Conservation (phyloP, 2,797 vertebrate species). For the Aeoliscus strigatus region DNA sequence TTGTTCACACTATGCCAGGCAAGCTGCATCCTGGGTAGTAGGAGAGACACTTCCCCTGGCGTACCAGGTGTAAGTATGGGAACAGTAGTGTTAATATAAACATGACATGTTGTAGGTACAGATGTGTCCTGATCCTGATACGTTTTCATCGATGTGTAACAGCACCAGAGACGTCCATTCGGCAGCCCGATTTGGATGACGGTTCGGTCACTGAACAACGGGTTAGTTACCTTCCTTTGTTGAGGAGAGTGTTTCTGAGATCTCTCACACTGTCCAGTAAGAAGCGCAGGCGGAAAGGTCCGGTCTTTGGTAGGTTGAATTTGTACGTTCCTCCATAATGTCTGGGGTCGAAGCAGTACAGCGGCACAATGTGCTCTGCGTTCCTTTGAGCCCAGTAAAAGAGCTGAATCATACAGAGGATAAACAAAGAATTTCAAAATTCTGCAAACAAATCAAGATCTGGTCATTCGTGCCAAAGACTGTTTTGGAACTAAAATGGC, state of each 20-base stretch:
- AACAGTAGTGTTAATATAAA: constrained; percentile 39
- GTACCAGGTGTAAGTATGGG: constrained; percentile 26
- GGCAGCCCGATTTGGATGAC: too few relatives aligned
- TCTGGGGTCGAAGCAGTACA: constrained; percentile 84
- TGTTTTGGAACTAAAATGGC: too few relatives aligned
- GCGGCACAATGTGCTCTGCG: constrained; percentile 73
- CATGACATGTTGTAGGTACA: constrained; percentile 30
- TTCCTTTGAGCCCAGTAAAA: constrained; percentile 79
- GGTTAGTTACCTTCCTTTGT: constrained; percentile 73
- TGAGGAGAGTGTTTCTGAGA: constrained; percentile 69
- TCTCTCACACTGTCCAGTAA: constrained; percentile 78
- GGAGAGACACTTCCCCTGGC: constrained; percentile 1
- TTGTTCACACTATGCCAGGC: constrained; percentile 22
- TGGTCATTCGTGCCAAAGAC: background rate
- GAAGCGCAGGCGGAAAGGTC: constrained; percentile 77
- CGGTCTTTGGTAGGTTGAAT: constrained; percentile 77
- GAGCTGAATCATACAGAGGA: constrained; percentile 49
- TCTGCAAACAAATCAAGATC: too few relatives aligned
- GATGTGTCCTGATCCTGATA: constrained; percentile 53
- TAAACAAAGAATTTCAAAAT: background rate
- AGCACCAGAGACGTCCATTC: too few relatives aligned
- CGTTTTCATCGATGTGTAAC: background rate
- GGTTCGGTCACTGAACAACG: too few relatives aligned
- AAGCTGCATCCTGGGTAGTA: constrained; percentile 64
- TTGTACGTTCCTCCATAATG: constrained; percentile 72